Base-by-base conservation (phyloP, 2,113 vertebrate genomes). In the Paraplagusia blochii region DNA sequence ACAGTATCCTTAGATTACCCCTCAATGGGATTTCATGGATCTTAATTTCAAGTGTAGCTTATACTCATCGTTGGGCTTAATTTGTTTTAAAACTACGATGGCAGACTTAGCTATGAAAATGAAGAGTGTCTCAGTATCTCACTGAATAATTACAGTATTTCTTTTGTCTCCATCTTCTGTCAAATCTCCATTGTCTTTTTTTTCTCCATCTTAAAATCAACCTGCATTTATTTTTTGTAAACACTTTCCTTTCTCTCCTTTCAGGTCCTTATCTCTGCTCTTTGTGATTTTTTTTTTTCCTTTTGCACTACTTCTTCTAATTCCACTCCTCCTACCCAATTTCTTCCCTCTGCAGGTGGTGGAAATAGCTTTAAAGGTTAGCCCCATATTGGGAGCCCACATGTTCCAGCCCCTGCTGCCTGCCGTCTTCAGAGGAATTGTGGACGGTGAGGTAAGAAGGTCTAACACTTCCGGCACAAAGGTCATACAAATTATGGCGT, bases 291-390 rank as follows among this genome's bases (percentile, higher is more conserved):
- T 13, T 15, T 5, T 8, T 8, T 22, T 13, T 15, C 6, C 54
- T 22, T 40, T 71, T 70, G 36, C 69, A 38, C 58, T 38, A 4
- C 50, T 48, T 9, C 63, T 46, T 17, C 33, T 54, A 17, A 57
- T 38, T 44, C 11, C 12, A 9, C 33, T 75, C 48, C 55, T 63
- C 49, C 49, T 12, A 29, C 62, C 54, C n/a, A n/a, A n/a, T 86
- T 35, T 83, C 71, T 56, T 81, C 38, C 83, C 71, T 56, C 83
- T 85, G 61, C 82, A 99, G 97, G 95, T 99, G 76, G 92, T 98
- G 42, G 97, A 98, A 89, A 94, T 95, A 83, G 89, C 93, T 65
- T 83, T 98, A 58, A 97, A 97, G 89, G 94, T 95, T 64, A 97
- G 93, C 48, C 95, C 95, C 70, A 53, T 91, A 56, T 69, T 96